These are phyloP conservation scores for Aulostomus chinensis DNA, from an alignment of 2,797 vertebrate genomes.

Conservation along the genomic window DNA sequence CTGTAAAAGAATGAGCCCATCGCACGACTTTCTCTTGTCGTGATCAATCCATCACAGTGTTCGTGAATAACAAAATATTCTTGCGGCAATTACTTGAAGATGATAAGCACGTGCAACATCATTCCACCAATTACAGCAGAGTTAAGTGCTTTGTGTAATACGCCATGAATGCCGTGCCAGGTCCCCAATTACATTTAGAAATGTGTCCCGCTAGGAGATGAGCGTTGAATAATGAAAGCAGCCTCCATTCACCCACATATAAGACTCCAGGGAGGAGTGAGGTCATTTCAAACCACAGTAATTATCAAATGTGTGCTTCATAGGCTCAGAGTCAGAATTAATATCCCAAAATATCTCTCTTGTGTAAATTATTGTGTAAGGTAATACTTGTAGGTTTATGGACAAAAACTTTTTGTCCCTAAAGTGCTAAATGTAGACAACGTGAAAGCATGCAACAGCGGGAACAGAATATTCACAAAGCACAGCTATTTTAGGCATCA, in stretches of 20 bases:
- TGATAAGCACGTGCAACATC: constrained; percentile 35
- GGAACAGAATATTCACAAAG: constrained; percentile 17
- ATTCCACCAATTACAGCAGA: constrained; percentile 56
- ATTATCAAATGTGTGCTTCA: constrained; percentile 69
- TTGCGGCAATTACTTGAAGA: constrained; percentile 6
- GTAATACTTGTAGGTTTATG: constrained; percentile 13
- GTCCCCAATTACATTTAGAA: constrained; percentile 72
- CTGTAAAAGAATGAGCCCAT: constrained; percentile 13
- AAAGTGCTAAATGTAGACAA: constrained; percentile 17
- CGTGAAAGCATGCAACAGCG: constrained; percentile 31
- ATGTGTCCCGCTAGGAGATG: constrained; percentile 59
- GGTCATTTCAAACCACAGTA: constrained; percentile 66
- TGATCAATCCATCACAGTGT: constrained; percentile 26
- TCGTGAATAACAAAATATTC: constrained; percentile 23
- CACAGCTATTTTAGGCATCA: constrained; percentile 27
- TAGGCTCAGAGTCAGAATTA: constrained; percentile 51
- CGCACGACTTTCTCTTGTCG: constrained; percentile 8
- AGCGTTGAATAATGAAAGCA: constrained; percentile 73
- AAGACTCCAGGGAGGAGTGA: constrained; percentile 58
- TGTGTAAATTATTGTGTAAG: constrained; percentile 32
- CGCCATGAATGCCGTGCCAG: constrained; percentile 55
- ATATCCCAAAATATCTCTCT: constrained; percentile 50
- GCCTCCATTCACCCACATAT: constrained; percentile 65
- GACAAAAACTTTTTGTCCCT: constrained; percentile 1
- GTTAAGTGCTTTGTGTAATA: constrained; percentile 64